Conservation (phyloP, 2,888 invertebrate species). For the Cancer borealis region DNA sequence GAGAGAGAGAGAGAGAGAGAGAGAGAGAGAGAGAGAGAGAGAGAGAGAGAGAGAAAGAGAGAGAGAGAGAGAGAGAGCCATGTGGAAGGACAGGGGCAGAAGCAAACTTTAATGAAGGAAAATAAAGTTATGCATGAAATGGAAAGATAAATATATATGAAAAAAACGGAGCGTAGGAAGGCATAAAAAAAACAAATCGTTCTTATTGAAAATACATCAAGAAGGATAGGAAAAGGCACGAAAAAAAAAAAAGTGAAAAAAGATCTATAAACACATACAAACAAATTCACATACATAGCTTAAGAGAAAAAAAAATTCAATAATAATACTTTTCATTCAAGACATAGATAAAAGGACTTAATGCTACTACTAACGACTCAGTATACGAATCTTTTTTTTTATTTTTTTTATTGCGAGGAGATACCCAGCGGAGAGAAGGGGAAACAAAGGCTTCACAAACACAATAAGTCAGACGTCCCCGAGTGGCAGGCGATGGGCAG, state of each 20-base stretch:
- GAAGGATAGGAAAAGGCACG: not conserved
- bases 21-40: not conserved
- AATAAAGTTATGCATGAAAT: not conserved
- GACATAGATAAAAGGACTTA: not conserved
- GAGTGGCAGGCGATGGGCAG: not conserved
- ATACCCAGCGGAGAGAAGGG: not conserved
- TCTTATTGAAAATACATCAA: no score
- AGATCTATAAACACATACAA: no score
- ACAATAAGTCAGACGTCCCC: not conserved
- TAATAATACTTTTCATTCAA: not conserved
- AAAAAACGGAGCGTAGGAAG: no score
- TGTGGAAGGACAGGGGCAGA: not conserved
- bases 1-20: not conserved
- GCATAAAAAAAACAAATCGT: no score
- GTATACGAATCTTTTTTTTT: not conserved
- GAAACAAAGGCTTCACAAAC: not conserved
- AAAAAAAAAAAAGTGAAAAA: no score
- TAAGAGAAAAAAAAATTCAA: not conserved
- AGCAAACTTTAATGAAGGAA: not conserved
- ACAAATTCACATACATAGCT: no score
- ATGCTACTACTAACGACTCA: not conserved
- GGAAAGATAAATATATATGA: no score
- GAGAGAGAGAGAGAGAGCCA: not conserved
- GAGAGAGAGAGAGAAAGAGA: not conserved
- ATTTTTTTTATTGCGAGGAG: no score